Evolutionary conservation across 2,113 vertebrate species (phyloP), one percentile per base, ranked within the genome.

Genomic region (Centropristis striata): DNA sequence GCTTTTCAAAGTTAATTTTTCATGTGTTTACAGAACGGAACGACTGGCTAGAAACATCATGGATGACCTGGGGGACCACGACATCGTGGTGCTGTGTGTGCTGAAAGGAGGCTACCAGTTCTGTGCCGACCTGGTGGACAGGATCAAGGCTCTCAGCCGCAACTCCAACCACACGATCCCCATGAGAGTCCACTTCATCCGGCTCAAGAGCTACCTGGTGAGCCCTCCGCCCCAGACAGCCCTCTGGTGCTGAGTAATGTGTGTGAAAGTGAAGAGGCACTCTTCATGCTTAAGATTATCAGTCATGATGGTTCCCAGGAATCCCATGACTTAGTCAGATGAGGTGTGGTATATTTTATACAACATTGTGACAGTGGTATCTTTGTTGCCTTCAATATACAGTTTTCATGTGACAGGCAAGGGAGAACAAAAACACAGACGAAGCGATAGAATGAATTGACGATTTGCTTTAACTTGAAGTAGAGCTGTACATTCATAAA

Each of bases 81-180:
- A 96, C 91, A 96, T 98, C 18, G 96, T 96, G 84, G 95, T 97
- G 83, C 94, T 97, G 39, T 98, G 96, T 53, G 96, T 98, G 58
- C 95, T 99, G 59, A 98, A 99, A 90, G 97, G 96, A 70, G 96
- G 96, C 21, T 97, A 97, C 91, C 97, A 97, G 91, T 98, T 99
- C 92, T 99, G 96, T 63, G 95, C 95, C 11, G 96, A 98, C 88
- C 95, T 99, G 27, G 96, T 97, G 81, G 97, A 97, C 46, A 91
- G 94, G 78, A 95, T 98, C 68, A 97, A 97, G 92, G 96, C 95
- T 64, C 96, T 98, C 68, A 97, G 96, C 92, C 90, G 93, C 60
- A 97, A 96, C 92, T 98, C 97, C 70, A 94, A 92, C 91, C 93
- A 83, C 54, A 96, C 96, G 32, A 95, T 98, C 88, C 97, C 96